These are phyloP conservation scores for Eledona agricola DNA, from an alignment of 2,888 invertebrate species.

Conservation along the genomic window DNA sequence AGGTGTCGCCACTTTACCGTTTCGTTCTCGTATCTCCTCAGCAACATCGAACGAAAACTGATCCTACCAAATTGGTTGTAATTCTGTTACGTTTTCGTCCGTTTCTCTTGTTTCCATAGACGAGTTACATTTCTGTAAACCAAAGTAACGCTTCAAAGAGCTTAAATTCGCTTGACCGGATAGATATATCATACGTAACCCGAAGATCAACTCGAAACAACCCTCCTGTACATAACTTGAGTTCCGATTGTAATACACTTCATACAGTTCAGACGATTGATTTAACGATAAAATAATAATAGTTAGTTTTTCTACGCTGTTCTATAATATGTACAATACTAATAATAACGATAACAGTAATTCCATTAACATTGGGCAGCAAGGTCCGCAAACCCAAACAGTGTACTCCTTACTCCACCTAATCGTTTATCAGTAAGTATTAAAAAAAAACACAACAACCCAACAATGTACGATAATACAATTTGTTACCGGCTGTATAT, in stretches of 20 bases:
- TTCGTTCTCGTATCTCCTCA: constrained; percentile 14
- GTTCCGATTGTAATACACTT: constrained; percentile 50
- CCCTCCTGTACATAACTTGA: constrained; percentile 39
- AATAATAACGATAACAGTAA: too few species aligned
- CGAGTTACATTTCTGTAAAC: constrained; percentile 18
- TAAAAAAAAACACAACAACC: too few species aligned
- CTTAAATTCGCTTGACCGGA: constrained; percentile 30
- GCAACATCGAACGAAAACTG: constrained; percentile 28
- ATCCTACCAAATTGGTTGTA: too few species aligned
- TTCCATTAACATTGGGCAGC: constrained; percentile 25
- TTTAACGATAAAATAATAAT: constrained; percentile 41
- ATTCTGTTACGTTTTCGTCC: constrained; percentile 22
- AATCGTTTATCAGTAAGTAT: constrained; percentile 18
- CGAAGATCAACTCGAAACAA: constrained; percentile 10
- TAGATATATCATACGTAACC: constrained; percentile 32
- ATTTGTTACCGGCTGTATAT: constrained; percentile 20
- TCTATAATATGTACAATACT: constrained; percentile 41
- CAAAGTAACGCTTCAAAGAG: constrained; percentile 18
- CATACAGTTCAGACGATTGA: constrained; percentile 55
- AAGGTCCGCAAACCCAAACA: constrained; percentile 38
- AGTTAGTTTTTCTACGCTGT: constrained; percentile 52
- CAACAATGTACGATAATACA: too few species aligned
- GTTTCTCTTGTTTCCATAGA: constrained; percentile 18
- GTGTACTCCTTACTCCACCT: constrained; percentile 24
- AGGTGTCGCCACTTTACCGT: constrained; percentile 39